Evolutionary conservation across 2,888 invertebrate species (phyloP), one percentile per base, ranked within the genome.

Genomic region (Exephanes ischioxanthus): DNA sequence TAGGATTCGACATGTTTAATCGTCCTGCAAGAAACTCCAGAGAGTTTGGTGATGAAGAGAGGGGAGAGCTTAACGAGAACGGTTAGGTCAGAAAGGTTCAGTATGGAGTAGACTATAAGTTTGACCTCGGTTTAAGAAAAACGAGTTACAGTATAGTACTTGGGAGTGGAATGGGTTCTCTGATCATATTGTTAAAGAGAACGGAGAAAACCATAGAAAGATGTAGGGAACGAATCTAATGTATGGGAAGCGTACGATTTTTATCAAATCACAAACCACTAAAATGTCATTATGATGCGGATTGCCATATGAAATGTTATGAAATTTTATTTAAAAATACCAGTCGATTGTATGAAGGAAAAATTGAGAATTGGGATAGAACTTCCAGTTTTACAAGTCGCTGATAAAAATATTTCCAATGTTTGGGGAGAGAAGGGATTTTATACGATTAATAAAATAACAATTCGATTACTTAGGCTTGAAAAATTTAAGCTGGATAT

Each of bases 1-100:
- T 76, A 37, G 80, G 66, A 72, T 76, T 80, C 76, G 75, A 76
- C 76, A 77, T 72, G 76, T 72, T 76, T 80, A 84, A 77, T 84
- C 76, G 84, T 45, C 76, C 80, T 72, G 80, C 67, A 84, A 58
- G 66, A 84, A 81, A 68, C 79, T 79, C 73, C 53, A 53, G 71
- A n/a, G 76, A 82, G 53, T 63, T 68, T 19, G 73, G 73, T 63
- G 78, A 63, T 33, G 33, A 37, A 14, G 67, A 73, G 78, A 53
- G 19, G 61, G 67, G 58, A 58, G 67, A 63, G 61, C 73, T 70
- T 72, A 73, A 79, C 83, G 83, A 61, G 83, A 79, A 68, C 61
- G 51, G 83, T 79, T 79, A 68, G 72, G 72, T 70, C 73, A 51
- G 33, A 63, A 79, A 83, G 79, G 48, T 68, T 41, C 70, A 51